Base-by-base conservation (phyloP, 2,797 vertebrate species). In the Macroramphosus scolopax region DNA sequence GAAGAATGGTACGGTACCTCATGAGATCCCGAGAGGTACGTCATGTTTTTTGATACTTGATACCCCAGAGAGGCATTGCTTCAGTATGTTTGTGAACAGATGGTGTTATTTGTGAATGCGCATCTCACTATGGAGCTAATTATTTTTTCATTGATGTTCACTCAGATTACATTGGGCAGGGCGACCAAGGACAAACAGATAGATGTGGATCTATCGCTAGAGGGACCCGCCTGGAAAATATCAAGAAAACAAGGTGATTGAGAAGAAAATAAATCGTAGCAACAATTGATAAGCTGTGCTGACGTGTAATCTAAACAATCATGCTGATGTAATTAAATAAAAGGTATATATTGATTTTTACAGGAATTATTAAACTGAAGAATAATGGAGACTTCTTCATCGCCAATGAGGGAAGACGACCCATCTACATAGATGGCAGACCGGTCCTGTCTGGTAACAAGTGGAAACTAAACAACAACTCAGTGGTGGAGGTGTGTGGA, bases 171-270 rank as follows among this genome's bases (percentile, higher is more conserved):
- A 0, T 74, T 98, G 70, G 95, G 95, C 46, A 90, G 95, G 77
- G 95, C 95, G 5, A 98, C 95, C n/a, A 98, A 97, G 86, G 95
- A 98, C 78, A 96, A 95, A 82, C 95, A 96, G 80, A 97, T 98
- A 7, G 95, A 98, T 1, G 95, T 98, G 43, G 95, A 98, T 84
- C 80, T 98, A 45, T 96, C 95, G 0, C 66, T 98, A 64, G 95
- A 98, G 63, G 95, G 95, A 10, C 95, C 95, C 0, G 95, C 95
- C 31, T 98, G 95, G 95, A 98, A 98, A 84, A 97, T 98, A 79
- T 98, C 95, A 42, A 91, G 95, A 63, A 97, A 96, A 77, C 95
- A 98, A 91, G 95, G 95, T 95, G 49, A 35, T 3, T 22, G 20
- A 3, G 20, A 22, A 22, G 20, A 22, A n/a, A n/a, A n/a, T n/a